phyloP scores from a whole-genome alignment of 2,797 vertebrate genomes.

The Stomatorhinus walkeri region DNA sequence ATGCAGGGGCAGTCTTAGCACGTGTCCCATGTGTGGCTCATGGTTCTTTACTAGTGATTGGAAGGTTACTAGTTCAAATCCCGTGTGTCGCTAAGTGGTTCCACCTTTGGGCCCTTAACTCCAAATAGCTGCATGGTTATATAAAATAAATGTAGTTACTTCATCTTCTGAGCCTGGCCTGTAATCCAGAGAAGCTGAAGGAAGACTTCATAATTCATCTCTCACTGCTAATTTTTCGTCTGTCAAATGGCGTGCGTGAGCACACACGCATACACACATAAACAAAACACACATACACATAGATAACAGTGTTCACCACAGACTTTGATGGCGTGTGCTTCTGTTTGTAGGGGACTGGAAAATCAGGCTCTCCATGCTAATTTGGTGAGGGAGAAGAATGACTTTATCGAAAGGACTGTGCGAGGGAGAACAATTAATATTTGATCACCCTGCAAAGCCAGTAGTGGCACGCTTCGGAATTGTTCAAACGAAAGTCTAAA shows the following conservation, averaged over 20 bases:
- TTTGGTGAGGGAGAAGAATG: not conserved
- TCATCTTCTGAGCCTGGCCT: not conserved
- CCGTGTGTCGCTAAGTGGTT: not conserved
- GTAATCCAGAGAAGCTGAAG: not conserved
- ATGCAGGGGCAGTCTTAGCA: not conserved
- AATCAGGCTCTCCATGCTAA: not conserved
- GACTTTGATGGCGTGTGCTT: not conserved
- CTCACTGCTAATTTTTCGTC: not conserved
- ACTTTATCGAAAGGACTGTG: not conserved
- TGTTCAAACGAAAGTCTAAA: constrained; percentile 1
- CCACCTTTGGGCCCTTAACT: not conserved
- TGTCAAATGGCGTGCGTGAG: not conserved
- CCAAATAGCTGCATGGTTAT: not conserved
- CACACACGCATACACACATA: not conserved
- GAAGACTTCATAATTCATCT: not conserved
- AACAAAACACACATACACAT: not conserved
- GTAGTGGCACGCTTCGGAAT: not conserved
- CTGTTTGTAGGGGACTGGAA: not conserved
- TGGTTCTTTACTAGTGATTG: not conserved
- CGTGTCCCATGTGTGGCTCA: not conserved
- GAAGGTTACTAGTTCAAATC: not conserved
- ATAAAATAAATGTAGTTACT: not conserved
- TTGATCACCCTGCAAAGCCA: not conserved
- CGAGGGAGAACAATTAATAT: not conserved
- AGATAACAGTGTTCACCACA: not conserved